Evolutionary conservation across 2,888 invertebrate genomes (phyloP), one percentile per base, ranked within the genome.

Genomic region (Merodon equestris): DNA sequence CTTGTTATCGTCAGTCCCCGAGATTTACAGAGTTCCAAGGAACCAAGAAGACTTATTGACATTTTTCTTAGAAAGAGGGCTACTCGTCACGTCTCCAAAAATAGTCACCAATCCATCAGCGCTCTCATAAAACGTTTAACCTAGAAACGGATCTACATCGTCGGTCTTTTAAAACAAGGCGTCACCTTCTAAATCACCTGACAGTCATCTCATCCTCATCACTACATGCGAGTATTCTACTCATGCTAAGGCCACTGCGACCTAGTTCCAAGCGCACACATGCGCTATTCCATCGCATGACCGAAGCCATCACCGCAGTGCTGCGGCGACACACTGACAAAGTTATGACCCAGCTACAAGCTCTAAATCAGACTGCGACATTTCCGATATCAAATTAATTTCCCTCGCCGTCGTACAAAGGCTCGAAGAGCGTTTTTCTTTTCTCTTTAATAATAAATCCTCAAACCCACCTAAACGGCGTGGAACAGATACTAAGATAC

Each of bases 291-390:
- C 27, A 14, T 42, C 45, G 56, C 19, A 40, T 53, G 48, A 51
- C 45, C 68, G 57, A 68, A 50, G 58, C 53, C 63, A 36, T 17
- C 42, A 36, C 38, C n/a, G 14, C 36, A 34, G 13, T 9, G 10
- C 14, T 14, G 13, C 42, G 1, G 4, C 13, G 7, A n/a, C 36
- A 54, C 67, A 38, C 56, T 71, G 60, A 76, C 66, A 76, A 76
- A 71, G 71, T 76, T 71, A 76, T 71, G 56, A 71, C 71, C 66
- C 56, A 7, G 34, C 60, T 34, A 66, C 34, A 56, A 10, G 60
- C 71, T 60, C 66, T 76, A 76, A 76, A 76, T 76, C 76, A 76
- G 76, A 56, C 66, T 58, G 72, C 66, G 76, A 71, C 76, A 76
- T 57, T 71, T 61, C 50, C 50, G 70, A 64, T 75, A 76, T 66